Conservation (phyloP, 2,888 invertebrate genomes). For the Abrostola tripartita region DNA sequence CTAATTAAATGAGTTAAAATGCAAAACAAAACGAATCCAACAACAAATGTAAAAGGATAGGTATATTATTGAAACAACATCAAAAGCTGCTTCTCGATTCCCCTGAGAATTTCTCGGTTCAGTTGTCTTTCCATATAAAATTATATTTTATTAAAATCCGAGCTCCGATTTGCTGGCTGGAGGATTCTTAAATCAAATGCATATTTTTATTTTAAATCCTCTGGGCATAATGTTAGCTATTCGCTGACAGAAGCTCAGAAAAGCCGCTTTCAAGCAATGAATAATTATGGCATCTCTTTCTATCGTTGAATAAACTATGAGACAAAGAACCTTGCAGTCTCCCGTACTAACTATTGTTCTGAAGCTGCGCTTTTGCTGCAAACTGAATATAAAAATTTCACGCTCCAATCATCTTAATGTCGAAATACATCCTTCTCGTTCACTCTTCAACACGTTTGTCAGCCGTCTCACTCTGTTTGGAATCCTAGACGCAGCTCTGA, state of each 20-base stretch:
- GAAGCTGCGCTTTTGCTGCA: conserved; percentile 80
- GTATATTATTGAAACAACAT: background rate
- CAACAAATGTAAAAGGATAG: background rate
- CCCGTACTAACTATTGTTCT: conserved; percentile 71
- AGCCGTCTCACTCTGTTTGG: conserved; percentile 71
- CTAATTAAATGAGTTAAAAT: background rate
- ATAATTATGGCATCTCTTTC: conserved; percentile 50
- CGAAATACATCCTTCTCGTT: conserved; percentile 68
- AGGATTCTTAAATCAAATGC: conserved; percentile 20
- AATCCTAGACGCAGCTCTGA: conserved; percentile 86
- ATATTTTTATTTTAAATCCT: conserved; percentile 45
- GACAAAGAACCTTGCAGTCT: conserved; percentile 58
- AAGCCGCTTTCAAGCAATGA: conserved; percentile 59
- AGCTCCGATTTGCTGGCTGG: background rate
- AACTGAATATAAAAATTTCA: conserved; percentile 84
- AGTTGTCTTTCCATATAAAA: conserved; percentile 1
- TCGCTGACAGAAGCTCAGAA: conserved; percentile 47
- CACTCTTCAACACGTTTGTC: conserved; percentile 44
- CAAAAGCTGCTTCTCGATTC: background rate
- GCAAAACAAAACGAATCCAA: background rate
- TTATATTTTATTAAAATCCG: background rate
- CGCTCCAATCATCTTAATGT: conserved; percentile 84
- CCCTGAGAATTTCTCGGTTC: background rate
- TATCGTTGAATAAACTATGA: conserved; percentile 51
- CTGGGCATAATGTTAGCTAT: conserved; percentile 48